A percentile compares a stretch with the other conserved stretches of the same genome.
These are phyloP conservation scores for Suillia variegata DNA, from an alignment of 2,888 invertebrate genomes.

Conservation along the genomic window DNA sequence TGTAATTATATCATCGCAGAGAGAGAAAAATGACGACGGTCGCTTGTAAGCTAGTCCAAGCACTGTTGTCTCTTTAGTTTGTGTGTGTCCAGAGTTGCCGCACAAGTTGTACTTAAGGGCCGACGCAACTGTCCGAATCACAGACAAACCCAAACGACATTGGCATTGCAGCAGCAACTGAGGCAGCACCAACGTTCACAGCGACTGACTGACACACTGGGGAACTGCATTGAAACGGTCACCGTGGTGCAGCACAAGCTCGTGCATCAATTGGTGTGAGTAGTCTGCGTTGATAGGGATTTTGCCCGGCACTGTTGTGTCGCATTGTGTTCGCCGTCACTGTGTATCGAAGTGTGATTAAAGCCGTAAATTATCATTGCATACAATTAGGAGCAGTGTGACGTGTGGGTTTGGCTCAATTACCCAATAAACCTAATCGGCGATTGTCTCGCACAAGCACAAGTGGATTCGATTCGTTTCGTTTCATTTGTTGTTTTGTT, in stretches of 20 bases:
- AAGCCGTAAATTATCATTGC: neutral
- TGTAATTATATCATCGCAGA: neutral
- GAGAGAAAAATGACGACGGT: too few relatives aligned
- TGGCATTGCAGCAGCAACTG: too few relatives aligned
- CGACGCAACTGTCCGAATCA: too few relatives aligned
- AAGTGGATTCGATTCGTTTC: neutral
- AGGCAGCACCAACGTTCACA: too few relatives aligned
- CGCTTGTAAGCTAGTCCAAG: too few relatives aligned
- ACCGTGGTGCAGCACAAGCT: slow-evolving; percentile 62
- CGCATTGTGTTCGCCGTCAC: neutral
- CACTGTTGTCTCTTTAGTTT: too few relatives aligned
- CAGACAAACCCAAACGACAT: too few relatives aligned
- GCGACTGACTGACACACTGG: slow-evolving; percentile 68
- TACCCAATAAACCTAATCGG: neutral
- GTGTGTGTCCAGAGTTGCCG: too few relatives aligned
- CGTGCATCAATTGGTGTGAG: slow-evolving; percentile 59
- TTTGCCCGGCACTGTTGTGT: neutral
- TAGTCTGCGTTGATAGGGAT: slow-evolving; percentile 21
- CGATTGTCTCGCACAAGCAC: neutral
- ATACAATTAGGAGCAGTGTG: neutral
- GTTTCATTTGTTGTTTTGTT: neutral
- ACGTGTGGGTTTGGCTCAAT: slow-evolving; percentile 3
- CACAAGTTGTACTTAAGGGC: too few relatives aligned
- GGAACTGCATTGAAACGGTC: slow-evolving; percentile 69
- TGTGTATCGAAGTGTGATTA: too few relatives aligned